Percentiles rank a stretch among this genome's conserved stretches.
These are phyloP conservation scores for Neelides sp. DNA, from an alignment of 1,140 invertebrate genomes.

Conservation along the genomic window DNA sequence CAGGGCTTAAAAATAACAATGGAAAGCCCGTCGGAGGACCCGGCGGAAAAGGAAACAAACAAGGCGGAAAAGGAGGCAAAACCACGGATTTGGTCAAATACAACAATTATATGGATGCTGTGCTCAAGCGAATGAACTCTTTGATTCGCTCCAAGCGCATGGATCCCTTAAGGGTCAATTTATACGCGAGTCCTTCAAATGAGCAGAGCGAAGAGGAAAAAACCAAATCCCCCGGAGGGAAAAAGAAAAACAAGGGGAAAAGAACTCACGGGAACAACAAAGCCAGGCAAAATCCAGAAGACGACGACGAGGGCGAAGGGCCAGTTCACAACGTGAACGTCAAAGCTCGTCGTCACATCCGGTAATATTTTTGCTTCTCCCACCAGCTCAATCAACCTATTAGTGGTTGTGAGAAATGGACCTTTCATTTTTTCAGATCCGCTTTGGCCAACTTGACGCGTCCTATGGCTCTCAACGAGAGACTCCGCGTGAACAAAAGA, in stretches of 20 bases:
- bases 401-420: no score
- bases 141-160: conserved; percentile 25
- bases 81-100: conserved; percentile 17
- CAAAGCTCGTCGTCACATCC: no score
- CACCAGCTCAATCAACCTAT: no score
- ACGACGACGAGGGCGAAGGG: background rate
- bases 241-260: conserved; percentile 6
- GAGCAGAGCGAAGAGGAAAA: conserved; percentile 12
- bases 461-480: no score
- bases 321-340: background rate
- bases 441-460: no score
- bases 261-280: conserved; percentile 1
- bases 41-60: background rate
- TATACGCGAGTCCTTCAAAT: conserved; percentile 18
- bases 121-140: conserved; percentile 27
- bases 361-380: no score
- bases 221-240: background rate
- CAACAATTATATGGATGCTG: conserved; percentile 30
- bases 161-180: conserved; percentile 29
- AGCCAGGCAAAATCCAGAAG: conserved; percentile 5
- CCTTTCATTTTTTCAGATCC: no score
- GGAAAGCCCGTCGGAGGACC: background rate
- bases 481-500: no score
- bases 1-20: no score
- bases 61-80: background rate